Conservation (phyloP, 2,888 invertebrate genomes). For the Lasioglossum malachurum region DNA sequence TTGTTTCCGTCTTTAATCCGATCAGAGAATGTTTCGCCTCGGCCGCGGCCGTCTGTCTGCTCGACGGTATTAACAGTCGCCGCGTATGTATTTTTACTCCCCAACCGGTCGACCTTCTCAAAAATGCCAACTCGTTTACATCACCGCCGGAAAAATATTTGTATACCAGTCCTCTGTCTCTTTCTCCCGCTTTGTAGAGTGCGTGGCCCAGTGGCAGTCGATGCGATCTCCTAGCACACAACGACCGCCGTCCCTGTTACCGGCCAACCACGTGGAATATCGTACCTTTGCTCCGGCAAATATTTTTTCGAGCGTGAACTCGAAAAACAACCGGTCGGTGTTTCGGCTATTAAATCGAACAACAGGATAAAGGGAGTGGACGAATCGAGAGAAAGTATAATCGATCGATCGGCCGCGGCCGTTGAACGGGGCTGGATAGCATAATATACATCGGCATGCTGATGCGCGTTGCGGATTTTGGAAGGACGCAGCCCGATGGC, state of each 20-base stretch:
- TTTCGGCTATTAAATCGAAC: constrained; percentile 33
- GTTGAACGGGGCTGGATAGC: background rate
- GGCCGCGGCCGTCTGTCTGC: too few species aligned
- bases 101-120: constrained; percentile 32
- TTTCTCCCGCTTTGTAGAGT: constrained; percentile 3
- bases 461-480: constrained; percentile 70
- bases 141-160: constrained; percentile 54
- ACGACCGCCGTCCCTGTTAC: constrained; percentile 13
- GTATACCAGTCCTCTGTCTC: constrained; percentile 13
- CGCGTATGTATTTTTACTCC: constrained; percentile 4
- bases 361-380: background rate
- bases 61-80: background rate
- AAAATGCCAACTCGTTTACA: constrained; percentile 39
- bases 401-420: constrained; percentile 22
- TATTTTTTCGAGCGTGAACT: constrained; percentile 52
- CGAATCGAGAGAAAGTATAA: constrained; percentile 1
- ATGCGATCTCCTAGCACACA: constrained; percentile 35
- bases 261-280: constrained; percentile 42
- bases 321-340: constrained; percentile 36
- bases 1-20: constrained; percentile 1
- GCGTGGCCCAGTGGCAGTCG: constrained; percentile 29
- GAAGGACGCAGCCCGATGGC: constrained; percentile 79
- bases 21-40: background rate
- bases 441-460: constrained; percentile 1
- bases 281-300: constrained; percentile 29